Evolutionary conservation across 2,797 vertebrate genomes (phyloP).

Genomic region (Streptopelia turtur): DNA sequence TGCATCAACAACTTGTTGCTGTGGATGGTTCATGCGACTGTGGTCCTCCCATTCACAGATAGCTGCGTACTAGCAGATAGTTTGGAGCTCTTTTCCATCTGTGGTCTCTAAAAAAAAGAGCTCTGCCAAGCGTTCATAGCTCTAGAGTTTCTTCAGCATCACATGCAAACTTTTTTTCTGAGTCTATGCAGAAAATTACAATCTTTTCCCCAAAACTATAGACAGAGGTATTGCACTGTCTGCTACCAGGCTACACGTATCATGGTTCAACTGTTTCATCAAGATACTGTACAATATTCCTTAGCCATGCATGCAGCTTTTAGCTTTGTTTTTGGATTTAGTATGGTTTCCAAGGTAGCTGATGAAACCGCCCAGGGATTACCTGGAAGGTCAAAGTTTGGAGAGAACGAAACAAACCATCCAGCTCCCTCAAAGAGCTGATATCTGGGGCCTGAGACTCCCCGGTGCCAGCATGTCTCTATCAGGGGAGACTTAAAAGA

Average conservation of each 20-base stretch:
- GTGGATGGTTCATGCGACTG: background rate
- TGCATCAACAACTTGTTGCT: background rate
- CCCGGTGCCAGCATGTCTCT: background rate
- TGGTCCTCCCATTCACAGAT: background rate
- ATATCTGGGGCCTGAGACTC: background rate
- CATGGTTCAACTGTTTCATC: background rate
- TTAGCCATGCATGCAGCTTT: background rate
- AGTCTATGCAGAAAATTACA: background rate
- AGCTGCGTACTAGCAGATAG: background rate
- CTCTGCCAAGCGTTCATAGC: background rate
- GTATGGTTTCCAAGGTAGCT: background rate
- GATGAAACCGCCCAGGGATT: background rate
- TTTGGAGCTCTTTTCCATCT: background rate
- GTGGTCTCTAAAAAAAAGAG: background rate
- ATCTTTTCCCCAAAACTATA: background rate
- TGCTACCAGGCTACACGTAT: background rate
- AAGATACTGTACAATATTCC: fast-evolving
- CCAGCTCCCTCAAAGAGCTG: background rate
- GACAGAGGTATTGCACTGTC: background rate
- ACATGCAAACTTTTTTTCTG: background rate
- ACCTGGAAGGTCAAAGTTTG: background rate
- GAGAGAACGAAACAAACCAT: background rate
- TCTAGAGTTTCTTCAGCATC: background rate
- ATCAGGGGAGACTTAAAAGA: background rate
- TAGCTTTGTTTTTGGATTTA: background rate